Evolutionary conservation across 2,113 vertebrate genomes (phyloP).

Genomic region (Pluvianellus socialis): DNA sequence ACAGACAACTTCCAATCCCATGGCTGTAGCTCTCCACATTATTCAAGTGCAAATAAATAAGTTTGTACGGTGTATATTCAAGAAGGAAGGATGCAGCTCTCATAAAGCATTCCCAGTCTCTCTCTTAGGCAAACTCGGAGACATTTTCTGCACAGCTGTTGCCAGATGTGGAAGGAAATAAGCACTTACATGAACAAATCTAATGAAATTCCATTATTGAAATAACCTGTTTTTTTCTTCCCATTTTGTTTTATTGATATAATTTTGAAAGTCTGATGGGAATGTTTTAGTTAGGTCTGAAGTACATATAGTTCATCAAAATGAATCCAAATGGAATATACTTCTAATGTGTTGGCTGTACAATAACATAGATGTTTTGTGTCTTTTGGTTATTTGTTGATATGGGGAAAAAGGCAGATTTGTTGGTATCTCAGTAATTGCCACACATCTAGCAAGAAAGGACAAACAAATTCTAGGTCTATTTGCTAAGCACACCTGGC

Average conservation of each 20-base stretch:
- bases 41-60: neutral
- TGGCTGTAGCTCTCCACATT: neutral
- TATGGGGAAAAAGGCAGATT: neutral
- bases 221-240: neutral
- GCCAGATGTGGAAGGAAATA: neutral
- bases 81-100: neutral
- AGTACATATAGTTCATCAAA: neutral
- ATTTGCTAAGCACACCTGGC: neutral
- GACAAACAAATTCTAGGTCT: neutral
- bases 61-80: neutral
- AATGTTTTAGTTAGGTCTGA: neutral
- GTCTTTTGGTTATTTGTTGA: neutral
- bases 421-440: neutral
- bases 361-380: neutral
- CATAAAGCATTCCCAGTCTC: neutral
- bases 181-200: neutral
- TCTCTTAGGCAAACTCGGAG: neutral
- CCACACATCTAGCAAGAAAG: neutral
- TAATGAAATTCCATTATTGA: neutral
- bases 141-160: neutral
- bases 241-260: neutral
- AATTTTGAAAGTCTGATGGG: neutral
- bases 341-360: neutral
- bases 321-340: neutral
- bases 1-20: neutral